Conservation (phyloP, 2,888 invertebrate genomes). For the Spisula subtruncata region DNA sequence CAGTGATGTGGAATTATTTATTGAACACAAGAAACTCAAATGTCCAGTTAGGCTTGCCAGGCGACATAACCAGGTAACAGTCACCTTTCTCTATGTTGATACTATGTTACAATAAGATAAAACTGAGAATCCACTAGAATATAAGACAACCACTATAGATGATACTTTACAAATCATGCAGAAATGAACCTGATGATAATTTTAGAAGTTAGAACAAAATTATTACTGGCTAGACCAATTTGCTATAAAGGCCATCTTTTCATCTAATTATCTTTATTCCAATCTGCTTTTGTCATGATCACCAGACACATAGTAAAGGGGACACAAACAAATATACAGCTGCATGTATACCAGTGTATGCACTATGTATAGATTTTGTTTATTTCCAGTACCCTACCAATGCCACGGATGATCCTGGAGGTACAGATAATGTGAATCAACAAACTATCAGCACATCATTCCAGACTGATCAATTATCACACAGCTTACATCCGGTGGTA, state of each 20-base stretch:
- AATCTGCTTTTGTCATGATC: neutral
- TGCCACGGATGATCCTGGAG: slow-evolving; percentile 6
- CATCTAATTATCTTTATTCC: no score
- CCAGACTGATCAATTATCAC: slow-evolving; percentile 21
- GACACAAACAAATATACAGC: neutral
- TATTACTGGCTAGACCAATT: no score
- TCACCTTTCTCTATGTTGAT: no score
- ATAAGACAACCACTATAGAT: no score
- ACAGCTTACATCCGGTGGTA: slow-evolving; percentile 16
- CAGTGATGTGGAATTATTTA: slow-evolving; percentile 77
- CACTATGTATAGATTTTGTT: neutral
- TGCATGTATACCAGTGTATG: neutral
- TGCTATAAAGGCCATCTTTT: no score
- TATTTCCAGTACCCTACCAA: slow-evolving; percentile 7
- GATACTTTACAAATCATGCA: no score
- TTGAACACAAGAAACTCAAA: slow-evolving; percentile 79
- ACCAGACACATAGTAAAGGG: neutral
- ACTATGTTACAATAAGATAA: no score
- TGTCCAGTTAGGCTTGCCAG: slow-evolving; percentile 72
- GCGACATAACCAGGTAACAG: slow-evolving; percentile 43
- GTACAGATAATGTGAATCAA: neutral
- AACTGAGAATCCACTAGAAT: no score
- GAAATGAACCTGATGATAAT: no score
- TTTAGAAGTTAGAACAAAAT: no score
- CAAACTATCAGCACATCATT: neutral